Evolutionary conservation across 2,888 invertebrate genomes (phyloP).

Genomic region (Conus canariensis): DNA sequence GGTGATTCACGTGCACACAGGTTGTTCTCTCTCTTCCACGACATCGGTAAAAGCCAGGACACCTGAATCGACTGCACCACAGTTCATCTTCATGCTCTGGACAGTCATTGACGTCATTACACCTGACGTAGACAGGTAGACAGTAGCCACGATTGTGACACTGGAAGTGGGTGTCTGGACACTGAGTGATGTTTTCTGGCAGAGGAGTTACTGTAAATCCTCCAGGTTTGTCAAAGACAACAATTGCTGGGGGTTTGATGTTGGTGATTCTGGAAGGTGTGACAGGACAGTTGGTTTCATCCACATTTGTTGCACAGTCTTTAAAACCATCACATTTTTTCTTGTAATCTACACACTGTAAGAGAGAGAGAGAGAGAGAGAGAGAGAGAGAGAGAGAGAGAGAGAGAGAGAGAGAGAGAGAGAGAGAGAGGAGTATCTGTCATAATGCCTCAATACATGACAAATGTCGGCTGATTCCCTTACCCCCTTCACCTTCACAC

Average conservation of each 20-base stretch:
- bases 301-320: slow-evolving; percentile 64
- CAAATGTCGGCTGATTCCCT: too few species aligned
- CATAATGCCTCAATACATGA: too few species aligned
- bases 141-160: background rate
- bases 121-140: slow-evolving; percentile 28
- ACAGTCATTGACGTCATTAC: slow-evolving; percentile 36
- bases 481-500: too few species aligned
- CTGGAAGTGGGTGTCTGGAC: slow-evolving; percentile 10
- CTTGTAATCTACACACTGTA: background rate
- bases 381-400: too few species aligned
- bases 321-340: slow-evolving; percentile 53
- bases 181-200: slow-evolving; percentile 32
- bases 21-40: slow-evolving; percentile 23
- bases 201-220: slow-evolving; percentile 33
- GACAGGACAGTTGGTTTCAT: slow-evolving; percentile 55
- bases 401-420: too few species aligned
- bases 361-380: too few species aligned
- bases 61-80: slow-evolving; percentile 23
- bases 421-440: too few species aligned
- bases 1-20: slow-evolving; percentile 42
- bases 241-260: background rate
- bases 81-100: slow-evolving; percentile 42
- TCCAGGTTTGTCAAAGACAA: background rate
- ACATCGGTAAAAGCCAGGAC: slow-evolving; percentile 44
- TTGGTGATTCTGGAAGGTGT: background rate